These are phyloP conservation scores for Protonibea diacanthus DNA, from an alignment of 2,797 vertebrate species.

Conservation along the genomic window DNA sequence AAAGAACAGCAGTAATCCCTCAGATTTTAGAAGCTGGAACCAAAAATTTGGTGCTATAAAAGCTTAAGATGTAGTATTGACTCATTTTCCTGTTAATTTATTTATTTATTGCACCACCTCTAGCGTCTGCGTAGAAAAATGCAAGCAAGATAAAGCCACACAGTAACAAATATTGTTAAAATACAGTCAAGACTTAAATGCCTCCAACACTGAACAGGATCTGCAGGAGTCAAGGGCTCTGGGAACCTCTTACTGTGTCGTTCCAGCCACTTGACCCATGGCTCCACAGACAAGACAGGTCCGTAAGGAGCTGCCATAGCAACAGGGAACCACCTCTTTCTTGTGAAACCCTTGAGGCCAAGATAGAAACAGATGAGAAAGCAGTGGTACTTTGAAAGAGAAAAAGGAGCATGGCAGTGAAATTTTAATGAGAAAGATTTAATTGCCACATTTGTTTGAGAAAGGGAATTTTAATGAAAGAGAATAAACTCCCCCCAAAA, in stretches of 20 bases:
- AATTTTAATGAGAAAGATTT: constrained; percentile 61
- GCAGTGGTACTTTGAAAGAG: constrained; percentile 21
- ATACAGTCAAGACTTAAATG: constrained; percentile 10
- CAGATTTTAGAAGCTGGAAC: not conserved
- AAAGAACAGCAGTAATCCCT: not conserved
- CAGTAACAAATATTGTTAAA: not conserved
- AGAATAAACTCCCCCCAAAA: constrained; percentile 31
- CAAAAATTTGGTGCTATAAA: not conserved
- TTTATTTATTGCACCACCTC: not conserved
- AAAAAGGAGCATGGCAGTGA: constrained; percentile 21
- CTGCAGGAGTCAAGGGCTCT: constrained; percentile 16
- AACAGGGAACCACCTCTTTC: constrained; percentile 63
- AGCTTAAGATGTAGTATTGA: not conserved
- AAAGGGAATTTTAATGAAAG: constrained; percentile 48
- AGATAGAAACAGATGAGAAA: constrained; percentile 37
- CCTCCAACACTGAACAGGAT: constrained; percentile 18
- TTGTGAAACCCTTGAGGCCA: constrained; percentile 18
- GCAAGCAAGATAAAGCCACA: not conserved
- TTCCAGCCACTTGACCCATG: constrained; percentile 55
- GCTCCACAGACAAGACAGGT: constrained; percentile 46
- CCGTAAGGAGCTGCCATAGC: constrained; percentile 64
- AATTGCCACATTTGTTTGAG: constrained; percentile 67
- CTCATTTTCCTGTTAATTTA: not conserved
- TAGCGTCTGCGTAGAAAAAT: not conserved
- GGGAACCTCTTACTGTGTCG: constrained; percentile 36